Base-by-base conservation (phyloP, 2,888 invertebrate genomes). In the Mesoligia furuncula region DNA sequence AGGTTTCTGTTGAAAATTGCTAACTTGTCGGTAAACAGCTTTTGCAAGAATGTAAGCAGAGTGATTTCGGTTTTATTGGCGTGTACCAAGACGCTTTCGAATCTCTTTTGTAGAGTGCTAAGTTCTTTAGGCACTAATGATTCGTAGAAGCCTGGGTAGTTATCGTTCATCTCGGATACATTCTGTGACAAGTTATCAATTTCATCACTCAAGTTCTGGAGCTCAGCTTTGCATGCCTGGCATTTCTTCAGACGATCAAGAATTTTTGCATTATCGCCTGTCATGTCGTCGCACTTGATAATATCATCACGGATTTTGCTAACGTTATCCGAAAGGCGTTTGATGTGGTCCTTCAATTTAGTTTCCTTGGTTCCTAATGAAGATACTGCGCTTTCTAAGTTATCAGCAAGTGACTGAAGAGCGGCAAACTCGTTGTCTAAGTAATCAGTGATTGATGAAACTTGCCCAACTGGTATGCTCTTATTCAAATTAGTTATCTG, bases 201-300 rank as follows among this genome's bases (percentile, higher is more conserved):
- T 86, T 97, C 97, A 31, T 97, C 97, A 87, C 97, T 98, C 73
- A 98, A 97, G 70, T 97, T 97, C 73, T 97, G 97, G n/a, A 99
- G 94, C 87, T 98, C 98, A 45, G 95, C 96, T 92, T 98, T 98
- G 39, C 99, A 95, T 11, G 97, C 97, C 91, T 98, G 98, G 87
- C 98, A 98, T 82, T 97, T 98, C 80, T 98, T 97, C 3, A 99
- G 96, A 75, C 99, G 97, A 85, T 98, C 98, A 75, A 99, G 97
- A 77, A 99, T 98, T 91, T 98, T 98, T 1, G 97, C 97, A 90
- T 99, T 99, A 87, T 98, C 98, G 0, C 99, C 99, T 6, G 98
- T 98, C 95, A 99, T 97, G 90, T 99, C 99, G 91, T 99, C 99
- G 91, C 99, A 99, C 93, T 98, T 98, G 64, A 98, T 98, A n/a